phyloP scores from a whole-genome alignment of 2,797 vertebrate genomes.

The Smutsia gigantea region DNA sequence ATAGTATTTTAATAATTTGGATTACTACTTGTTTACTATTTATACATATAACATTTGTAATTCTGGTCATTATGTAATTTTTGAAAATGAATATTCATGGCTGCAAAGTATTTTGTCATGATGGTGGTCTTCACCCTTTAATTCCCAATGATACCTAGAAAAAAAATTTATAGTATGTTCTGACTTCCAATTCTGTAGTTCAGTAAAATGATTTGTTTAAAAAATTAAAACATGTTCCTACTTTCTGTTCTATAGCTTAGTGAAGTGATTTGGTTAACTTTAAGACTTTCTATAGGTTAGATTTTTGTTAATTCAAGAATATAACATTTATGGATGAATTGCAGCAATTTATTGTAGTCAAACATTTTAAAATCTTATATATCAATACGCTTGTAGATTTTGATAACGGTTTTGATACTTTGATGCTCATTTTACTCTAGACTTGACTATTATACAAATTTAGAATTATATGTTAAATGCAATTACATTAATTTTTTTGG shows the following conservation, averaged over 20 bases:
- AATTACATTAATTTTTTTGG: neutral
- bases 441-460: constrained; percentile 1
- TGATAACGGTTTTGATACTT: constrained; percentile 28
- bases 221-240: neutral
- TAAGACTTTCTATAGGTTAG: neutral
- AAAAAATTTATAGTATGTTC: neutral
- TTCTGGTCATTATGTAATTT: constrained; percentile 42
- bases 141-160: neutral
- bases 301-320: neutral
- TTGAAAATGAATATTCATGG: constrained; percentile 41
- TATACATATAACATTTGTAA: neutral
- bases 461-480: constrained; percentile 32
- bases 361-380: neutral
- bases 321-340: neutral
- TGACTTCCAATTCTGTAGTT: neutral
- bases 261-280: constrained; percentile 22
- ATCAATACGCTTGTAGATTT: constrained; percentile 1
- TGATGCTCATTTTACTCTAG: constrained; percentile 9
- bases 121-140: neutral
- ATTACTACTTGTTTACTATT: constrained; percentile 27
- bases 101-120: constrained; percentile 20
- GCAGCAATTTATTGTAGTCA: constrained; percentile 18
- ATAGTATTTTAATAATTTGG: constrained; percentile 38
- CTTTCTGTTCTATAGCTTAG: neutral
- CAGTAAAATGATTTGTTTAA: neutral